Evolutionary conservation across 2,113 vertebrate species (phyloP).

Genomic region (Corythoichthys intestinalis): DNA sequence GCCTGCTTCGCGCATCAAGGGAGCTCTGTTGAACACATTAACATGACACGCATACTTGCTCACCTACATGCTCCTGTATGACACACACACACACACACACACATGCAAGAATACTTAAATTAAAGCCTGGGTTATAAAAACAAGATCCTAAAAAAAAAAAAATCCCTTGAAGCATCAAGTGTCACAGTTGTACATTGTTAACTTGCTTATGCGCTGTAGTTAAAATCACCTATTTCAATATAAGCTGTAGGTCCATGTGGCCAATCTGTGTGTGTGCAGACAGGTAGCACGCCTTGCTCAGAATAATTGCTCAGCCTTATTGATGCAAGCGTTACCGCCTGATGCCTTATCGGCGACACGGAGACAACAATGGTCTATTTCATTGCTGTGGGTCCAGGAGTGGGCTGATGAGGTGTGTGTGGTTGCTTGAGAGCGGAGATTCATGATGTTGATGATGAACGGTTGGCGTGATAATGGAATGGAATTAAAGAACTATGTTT

Average conservation of each 20-base stretch:
- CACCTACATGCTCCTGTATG: conserved; percentile 45
- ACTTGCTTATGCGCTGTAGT: background rate
- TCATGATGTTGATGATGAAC: background rate
- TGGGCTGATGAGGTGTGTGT: conserved; percentile 37
- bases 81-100: conserved; percentile 31
- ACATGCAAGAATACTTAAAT: conserved; percentile 5
- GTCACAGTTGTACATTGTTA: background rate
- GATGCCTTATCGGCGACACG: conserved; percentile 47
- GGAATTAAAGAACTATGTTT: no score
- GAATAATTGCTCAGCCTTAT: conserved; percentile 24
- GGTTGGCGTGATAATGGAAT: no score
- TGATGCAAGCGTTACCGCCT: conserved; percentile 25
- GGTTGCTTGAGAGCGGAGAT: conserved; percentile 1
- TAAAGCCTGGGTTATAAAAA: conserved; percentile 12
- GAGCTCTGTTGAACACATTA: conserved; percentile 72
- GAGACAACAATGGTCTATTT: conserved; percentile 60
- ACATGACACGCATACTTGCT: conserved; percentile 54
- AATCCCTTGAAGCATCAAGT: background rate
- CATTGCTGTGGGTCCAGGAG: conserved; percentile 29
- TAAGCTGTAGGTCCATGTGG: background rate
- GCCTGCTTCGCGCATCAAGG: conserved; percentile 53
- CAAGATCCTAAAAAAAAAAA: background rate
- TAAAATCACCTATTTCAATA: background rate
- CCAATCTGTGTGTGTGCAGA: conserved; percentile 2
- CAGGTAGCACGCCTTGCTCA: conserved; percentile 29